Conservation (phyloP, 2,113 vertebrate genomes). For the Saguinus imperator region DNA sequence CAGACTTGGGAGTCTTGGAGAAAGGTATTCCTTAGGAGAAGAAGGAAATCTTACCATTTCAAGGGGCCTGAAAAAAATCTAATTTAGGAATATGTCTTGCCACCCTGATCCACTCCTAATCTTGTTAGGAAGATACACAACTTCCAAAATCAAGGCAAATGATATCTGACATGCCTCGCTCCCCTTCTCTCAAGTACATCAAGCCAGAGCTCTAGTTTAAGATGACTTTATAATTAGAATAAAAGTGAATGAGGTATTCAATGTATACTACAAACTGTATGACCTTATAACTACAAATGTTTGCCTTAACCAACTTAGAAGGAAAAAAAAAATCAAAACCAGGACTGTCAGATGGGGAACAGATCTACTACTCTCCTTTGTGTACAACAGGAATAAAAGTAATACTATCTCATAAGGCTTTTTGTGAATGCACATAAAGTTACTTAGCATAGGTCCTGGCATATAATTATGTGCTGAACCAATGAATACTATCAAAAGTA, state of each 20-base stretch:
- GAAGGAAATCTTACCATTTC: neutral
- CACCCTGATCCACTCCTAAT: neutral
- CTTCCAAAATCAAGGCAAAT: neutral
- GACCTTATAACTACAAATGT: neutral
- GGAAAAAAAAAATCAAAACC: neutral
- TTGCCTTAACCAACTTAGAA: neutral
- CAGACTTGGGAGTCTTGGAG: neutral
- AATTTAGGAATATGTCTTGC: neutral
- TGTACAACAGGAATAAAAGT: neutral
- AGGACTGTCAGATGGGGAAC: neutral
- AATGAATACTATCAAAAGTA: neutral
- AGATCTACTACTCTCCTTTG: neutral
- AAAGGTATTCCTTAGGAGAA: neutral
- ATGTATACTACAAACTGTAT: neutral
- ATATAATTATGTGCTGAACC: neutral
- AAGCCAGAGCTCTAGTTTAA: conserved; percentile 8
- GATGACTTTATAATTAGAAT: neutral
- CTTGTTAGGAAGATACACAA: neutral
- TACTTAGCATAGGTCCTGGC: neutral
- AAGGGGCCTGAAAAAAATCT: neutral
- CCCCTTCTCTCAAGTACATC: neutral
- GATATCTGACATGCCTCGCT: neutral
- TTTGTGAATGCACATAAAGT: neutral
- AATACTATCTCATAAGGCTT: neutral
- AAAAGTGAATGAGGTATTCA: conserved; percentile 2